A percentile compares a stretch with the other conserved stretches of the same genome.
phyloP scores from a whole-genome alignment of 2,113 vertebrate species.

The Penelope pileata region DNA sequence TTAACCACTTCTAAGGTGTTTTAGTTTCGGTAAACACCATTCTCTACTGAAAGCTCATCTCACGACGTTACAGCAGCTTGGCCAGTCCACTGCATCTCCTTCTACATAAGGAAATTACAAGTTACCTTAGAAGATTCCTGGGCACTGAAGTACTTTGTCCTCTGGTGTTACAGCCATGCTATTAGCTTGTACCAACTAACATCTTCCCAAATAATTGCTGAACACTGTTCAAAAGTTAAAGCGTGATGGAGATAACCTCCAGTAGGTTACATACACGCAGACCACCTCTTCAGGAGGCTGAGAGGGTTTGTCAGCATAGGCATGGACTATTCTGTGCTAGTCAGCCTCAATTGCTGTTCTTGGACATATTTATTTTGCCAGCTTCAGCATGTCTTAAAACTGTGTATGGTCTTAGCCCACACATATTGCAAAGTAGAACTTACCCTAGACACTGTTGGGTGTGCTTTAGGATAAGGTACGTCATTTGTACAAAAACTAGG shows the following conservation, averaged over 20 bases:
- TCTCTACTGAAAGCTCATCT: not conserved
- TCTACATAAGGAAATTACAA: not conserved
- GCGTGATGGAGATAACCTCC: not conserved
- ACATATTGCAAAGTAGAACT: not conserved
- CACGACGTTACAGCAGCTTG: not conserved
- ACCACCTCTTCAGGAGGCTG: not conserved
- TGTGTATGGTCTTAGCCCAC: not conserved
- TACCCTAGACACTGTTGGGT: not conserved
- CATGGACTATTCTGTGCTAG: not conserved
- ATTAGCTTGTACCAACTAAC: not conserved
- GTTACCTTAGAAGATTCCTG: not conserved
- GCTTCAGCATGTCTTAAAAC: not conserved
- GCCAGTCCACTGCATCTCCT: not conserved
- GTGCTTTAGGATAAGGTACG: not conserved
- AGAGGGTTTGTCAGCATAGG: not conserved
- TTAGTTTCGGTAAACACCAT: not conserved
- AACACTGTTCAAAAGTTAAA: not conserved
- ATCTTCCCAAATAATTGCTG: not conserved
- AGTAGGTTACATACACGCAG: not conserved
- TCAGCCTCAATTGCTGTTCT: not conserved
- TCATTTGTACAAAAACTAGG: not conserved
- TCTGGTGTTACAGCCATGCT: fast-evolving
- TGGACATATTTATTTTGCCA: not conserved
- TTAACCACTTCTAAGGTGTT: not conserved
- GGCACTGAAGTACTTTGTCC: not conserved